Conservation (phyloP, 1,140 invertebrate species). For the Dendrolimus punctatus region DNA sequence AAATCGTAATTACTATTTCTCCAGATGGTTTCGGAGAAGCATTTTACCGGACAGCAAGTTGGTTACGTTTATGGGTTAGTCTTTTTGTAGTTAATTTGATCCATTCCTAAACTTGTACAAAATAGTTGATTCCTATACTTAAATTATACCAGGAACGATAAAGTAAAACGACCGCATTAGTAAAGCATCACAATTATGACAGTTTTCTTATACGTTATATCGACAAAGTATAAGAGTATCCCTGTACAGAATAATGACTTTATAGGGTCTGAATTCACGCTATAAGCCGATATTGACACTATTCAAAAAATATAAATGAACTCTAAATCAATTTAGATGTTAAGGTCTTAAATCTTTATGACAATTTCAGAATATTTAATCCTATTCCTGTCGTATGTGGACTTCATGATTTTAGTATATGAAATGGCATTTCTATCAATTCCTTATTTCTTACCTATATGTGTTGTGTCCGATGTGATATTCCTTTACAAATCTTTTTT, state of each 20-base stretch:
- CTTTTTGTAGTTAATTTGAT: background rate
- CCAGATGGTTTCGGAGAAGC: conserved; percentile 56
- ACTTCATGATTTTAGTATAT: conserved; percentile 56
- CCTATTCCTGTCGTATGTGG: conserved; percentile 37
- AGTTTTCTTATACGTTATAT: no score
- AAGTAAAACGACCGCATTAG: background rate
- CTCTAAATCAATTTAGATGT: background rate
- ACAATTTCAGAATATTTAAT: conserved; percentile 50
- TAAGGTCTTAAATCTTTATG: conserved; percentile 2
- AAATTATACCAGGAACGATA: no score
- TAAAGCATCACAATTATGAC: no score
- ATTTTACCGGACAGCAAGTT: conserved; percentile 46
- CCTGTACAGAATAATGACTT: no score
- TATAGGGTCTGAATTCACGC: no score
- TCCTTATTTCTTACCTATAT: conserved; percentile 43
- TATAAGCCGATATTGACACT: no score
- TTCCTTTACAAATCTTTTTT: conserved; percentile 54
- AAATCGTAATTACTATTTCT: conserved; percentile 8
- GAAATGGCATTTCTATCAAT: conserved; percentile 58
- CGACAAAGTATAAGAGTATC: no score
- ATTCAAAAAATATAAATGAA: background rate
- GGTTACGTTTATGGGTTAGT: conserved; percentile 47
- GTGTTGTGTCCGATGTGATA: conserved; percentile 36
- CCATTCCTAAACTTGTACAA: background rate
- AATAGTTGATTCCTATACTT: no score